These are phyloP conservation scores for Rhineura floridana DNA, from an alignment of 2,113 vertebrate species.

Conservation along the genomic window DNA sequence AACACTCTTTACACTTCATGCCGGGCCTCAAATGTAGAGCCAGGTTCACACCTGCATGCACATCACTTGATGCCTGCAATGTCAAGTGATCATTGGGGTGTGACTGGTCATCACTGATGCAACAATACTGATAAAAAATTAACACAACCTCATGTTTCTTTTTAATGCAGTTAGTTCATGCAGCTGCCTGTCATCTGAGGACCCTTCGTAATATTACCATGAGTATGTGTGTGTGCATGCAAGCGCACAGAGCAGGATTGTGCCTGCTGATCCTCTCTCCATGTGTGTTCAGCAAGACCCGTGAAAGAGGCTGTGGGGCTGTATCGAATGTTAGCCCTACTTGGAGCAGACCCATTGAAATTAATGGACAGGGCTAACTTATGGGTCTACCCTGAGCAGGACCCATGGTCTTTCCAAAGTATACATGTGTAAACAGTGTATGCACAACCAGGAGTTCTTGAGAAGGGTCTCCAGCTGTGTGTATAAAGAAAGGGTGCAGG, in stretches of 20 bases:
- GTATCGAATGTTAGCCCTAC: no score
- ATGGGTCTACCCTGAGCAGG: no score
- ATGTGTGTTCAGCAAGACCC: neutral
- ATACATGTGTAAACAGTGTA: neutral
- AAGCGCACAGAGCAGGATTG: neutral
- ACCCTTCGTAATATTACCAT: neutral
- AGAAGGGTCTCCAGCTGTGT: neutral
- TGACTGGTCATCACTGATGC: neutral
- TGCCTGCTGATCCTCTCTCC: neutral
- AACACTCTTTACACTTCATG: neutral
- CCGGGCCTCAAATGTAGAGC: neutral
- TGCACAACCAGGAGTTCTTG: neutral
- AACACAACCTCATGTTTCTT: no score
- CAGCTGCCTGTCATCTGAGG: neutral
- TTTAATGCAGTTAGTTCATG: no score
- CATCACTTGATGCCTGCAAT: neutral
- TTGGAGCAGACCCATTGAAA: no score
- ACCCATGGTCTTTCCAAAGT: neutral
- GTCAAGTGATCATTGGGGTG: neutral
- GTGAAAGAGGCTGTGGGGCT: neutral
- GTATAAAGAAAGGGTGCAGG: no score
- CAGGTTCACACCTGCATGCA: neutral
- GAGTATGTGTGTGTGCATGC: neutral
- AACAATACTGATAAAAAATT: neutral
- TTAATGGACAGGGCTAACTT: no score